phyloP scores from a whole-genome alignment of 1,140 invertebrate genomes.

The Nymphalis io region DNA sequence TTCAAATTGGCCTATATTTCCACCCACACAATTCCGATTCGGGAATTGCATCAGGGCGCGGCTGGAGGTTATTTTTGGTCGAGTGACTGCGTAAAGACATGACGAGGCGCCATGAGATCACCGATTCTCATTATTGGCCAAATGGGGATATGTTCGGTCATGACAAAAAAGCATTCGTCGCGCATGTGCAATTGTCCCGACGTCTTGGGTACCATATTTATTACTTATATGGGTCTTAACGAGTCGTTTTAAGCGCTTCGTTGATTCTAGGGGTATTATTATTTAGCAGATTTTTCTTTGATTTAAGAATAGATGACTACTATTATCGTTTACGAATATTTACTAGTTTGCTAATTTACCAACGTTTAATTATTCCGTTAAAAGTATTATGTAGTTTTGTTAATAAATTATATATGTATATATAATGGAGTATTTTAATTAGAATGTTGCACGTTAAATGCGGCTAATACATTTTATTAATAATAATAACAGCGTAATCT shows the following conservation, averaged over 20 bases:
- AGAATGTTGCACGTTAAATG: too few relatives aligned
- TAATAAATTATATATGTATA: too few relatives aligned
- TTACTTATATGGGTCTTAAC: constrained; percentile 36
- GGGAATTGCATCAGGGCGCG: constrained; percentile 58
- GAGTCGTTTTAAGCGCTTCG: constrained; percentile 20
- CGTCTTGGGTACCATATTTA: constrained; percentile 31
- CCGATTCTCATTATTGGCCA: constrained; percentile 64
- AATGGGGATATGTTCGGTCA: constrained; percentile 47
- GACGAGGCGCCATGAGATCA: constrained; percentile 72
- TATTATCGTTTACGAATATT: too few relatives aligned
- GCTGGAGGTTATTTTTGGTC: constrained; percentile 64
- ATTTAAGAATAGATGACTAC: neutral
- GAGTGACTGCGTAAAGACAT: constrained; percentile 61
- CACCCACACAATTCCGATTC: constrained; percentile 54
- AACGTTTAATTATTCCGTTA: too few relatives aligned
- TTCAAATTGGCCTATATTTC: constrained; percentile 52
- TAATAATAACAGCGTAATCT: too few relatives aligned
- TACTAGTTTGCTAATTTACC: too few relatives aligned
- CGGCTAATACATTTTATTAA: too few relatives aligned
- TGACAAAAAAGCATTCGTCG: constrained; percentile 42
- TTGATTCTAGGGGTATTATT: constrained; percentile 1
- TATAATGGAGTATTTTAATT: too few relatives aligned
- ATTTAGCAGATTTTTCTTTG: neutral
- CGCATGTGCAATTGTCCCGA: constrained; percentile 33
- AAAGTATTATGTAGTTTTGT: neutral